Conservation (phyloP, 2,888 invertebrate species). For the Xylocampa areola region DNA sequence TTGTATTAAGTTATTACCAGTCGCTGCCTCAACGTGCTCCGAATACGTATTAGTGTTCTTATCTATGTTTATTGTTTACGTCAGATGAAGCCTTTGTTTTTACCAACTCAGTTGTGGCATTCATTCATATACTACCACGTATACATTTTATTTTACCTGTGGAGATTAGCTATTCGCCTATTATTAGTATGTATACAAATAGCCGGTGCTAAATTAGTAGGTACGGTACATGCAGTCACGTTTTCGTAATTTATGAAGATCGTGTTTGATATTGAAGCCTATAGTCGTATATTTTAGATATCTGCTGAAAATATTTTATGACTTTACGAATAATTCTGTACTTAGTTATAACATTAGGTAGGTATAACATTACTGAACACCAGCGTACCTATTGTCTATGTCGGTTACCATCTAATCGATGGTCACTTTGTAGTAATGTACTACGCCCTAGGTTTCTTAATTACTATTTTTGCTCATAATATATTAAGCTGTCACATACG, state of each 20-base stretch:
- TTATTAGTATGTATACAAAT: slow-evolving; percentile 34
- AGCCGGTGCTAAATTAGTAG: slow-evolving; percentile 20
- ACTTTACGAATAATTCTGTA: too few relatives aligned
- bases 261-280: slow-evolving; percentile 29
- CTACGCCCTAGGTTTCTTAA: too few relatives aligned
- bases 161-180: slow-evolving; percentile 39
- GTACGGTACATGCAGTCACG: slow-evolving; percentile 33
- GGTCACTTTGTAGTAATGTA: too few relatives aligned
- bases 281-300: slow-evolving; percentile 22
- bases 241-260: slow-evolving; percentile 36
- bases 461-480: too few relatives aligned
- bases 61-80: slow-evolving; percentile 45
- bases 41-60: slow-evolving; percentile 45
- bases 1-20: slow-evolving; percentile 30
- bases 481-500: too few relatives aligned
- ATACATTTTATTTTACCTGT: slow-evolving; percentile 23
- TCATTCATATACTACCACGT: slow-evolving; percentile 36
- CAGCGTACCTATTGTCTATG: too few relatives aligned
- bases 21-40: slow-evolving; percentile 28
- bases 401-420: too few relatives aligned
- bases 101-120: slow-evolving; percentile 32
- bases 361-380: too few relatives aligned
- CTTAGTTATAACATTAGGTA: too few relatives aligned
- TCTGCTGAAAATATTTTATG: slow-evolving; percentile 40
- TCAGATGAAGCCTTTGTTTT: slow-evolving; percentile 46